phyloP scores from a whole-genome alignment of 2,113 vertebrate genomes.

The Oreotrochilus melanogaster region DNA sequence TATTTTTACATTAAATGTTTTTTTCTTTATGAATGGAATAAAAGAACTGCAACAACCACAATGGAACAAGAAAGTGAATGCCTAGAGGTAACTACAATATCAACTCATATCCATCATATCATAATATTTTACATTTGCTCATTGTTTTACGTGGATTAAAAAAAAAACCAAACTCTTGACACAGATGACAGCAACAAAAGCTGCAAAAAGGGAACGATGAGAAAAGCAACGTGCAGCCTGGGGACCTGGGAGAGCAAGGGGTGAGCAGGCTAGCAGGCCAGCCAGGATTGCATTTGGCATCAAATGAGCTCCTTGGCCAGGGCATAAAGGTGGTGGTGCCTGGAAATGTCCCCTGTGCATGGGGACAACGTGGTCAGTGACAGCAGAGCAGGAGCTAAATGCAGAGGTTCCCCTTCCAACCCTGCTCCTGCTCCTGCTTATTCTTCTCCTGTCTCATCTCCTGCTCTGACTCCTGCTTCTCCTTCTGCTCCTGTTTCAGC shows the following conservation, averaged over 20 bases:
- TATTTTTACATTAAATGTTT: conserved; percentile 52
- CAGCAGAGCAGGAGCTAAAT: not conserved
- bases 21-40: conserved; percentile 33
- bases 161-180: not conserved
- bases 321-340: not conserved
- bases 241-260: not conserved
- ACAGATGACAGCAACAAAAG: not conserved
- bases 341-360: too few species aligned
- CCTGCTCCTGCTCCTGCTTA: too few species aligned
- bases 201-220: not conserved
- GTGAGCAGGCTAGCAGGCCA: rapidly evolving
- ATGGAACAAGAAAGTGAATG: conserved; percentile 36
- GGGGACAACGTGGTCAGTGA: not conserved
- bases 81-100: conserved; percentile 46
- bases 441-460: too few species aligned
- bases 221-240: not conserved
- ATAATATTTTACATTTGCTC: conserved; percentile 53
- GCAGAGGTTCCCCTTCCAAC: not conserved
- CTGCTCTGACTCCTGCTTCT: too few species aligned
- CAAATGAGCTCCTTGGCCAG: not conserved
- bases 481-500: not conserved
- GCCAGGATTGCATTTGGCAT: not conserved
- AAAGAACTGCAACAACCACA: conserved; percentile 45
- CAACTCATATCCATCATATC: conserved; percentile 45
- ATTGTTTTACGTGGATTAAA: not conserved